Evolutionary conservation across 2,888 invertebrate genomes (phyloP), one percentile per base, ranked within the genome.

Genomic region (Drosophila yooni): DNA sequence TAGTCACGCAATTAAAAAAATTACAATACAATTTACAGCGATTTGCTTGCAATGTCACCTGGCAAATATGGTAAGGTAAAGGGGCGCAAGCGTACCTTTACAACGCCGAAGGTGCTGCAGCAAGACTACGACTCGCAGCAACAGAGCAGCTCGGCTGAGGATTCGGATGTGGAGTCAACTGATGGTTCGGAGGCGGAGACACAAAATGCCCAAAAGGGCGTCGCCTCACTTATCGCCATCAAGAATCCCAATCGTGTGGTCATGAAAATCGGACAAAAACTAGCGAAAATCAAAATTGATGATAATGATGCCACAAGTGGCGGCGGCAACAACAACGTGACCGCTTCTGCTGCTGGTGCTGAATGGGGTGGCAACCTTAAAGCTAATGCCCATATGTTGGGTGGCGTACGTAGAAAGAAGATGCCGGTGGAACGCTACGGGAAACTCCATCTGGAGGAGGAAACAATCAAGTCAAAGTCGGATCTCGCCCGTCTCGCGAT

Each of bases 231-330:
- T 89, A 99, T 99, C 92, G 97, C 98, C 95, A 96, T 99, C 91
- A 97, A 98, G 94, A 99, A 99, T 94, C 99, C 99, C 36, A 99
- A 99, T 93, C 95, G 98, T 92, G 95, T 96, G 92, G 96, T 97
- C 80, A 97, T 97, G 93, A 98, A 98, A 94, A 94, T 95, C 74
- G 94, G 95, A 78, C 97, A 97, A 92, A 98, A 98, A 25, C 63
- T 88, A 3, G 76, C 86, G 36, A 77, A 76, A 52, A 75, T 85
- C 29, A 85, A 88, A 25, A 51, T 86, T 76, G 86, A 25, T 25
- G 83, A 88, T 13, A 88, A 79, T 0, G 71, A 76, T 71, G 46
- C 36, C 90, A 52, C 51, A 13, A 58, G 60, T 18, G 8, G 10
- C 7, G 31, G 18, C 21, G 18, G 21, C 33, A 33, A 33, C 33